These are phyloP conservation scores for Elysia crispata DNA, from an alignment of 2,888 invertebrate species.

Conservation along the genomic window DNA sequence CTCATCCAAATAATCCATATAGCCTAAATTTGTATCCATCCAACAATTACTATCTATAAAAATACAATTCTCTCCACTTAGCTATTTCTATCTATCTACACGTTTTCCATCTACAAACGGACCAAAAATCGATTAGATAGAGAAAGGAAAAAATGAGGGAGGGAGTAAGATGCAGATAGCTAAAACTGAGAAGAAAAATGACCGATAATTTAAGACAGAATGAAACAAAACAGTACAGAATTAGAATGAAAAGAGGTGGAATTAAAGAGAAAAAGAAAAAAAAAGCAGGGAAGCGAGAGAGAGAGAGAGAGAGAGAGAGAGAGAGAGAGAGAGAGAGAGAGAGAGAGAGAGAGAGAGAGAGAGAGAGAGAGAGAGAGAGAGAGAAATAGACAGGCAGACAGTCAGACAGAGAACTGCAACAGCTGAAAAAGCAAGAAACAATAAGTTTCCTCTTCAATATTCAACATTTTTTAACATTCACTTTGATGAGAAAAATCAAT, in stretches of 20 bases:
- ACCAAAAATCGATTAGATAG: background rate
- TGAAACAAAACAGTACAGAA: background rate
- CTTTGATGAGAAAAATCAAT: too few relatives aligned
- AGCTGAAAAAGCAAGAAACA: too few relatives aligned
- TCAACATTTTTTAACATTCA: too few relatives aligned
- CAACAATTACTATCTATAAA: too few relatives aligned
- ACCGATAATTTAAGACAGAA: background rate
- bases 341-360: conserved; percentile 1
- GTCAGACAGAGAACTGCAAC: background rate
- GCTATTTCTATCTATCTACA: too few relatives aligned
- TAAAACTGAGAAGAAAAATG: background rate
- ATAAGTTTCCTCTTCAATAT: too few relatives aligned
- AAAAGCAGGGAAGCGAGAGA: background rate
- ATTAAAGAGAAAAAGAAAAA: too few relatives aligned
- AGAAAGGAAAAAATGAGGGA: background rate
- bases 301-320: background rate
- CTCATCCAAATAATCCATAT: too few relatives aligned
- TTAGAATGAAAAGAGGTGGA: too few relatives aligned
- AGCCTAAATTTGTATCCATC: too few relatives aligned
- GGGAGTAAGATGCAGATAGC: conserved; percentile 1
- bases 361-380: conserved; percentile 1
- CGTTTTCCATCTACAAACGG: too few relatives aligned
- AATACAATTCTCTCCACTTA: too few relatives aligned
- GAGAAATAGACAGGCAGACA: background rate
- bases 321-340: background rate